Evolutionary conservation across 2,888 invertebrate genomes (phyloP).

Genomic region (Drosophila kuntzei): DNA sequence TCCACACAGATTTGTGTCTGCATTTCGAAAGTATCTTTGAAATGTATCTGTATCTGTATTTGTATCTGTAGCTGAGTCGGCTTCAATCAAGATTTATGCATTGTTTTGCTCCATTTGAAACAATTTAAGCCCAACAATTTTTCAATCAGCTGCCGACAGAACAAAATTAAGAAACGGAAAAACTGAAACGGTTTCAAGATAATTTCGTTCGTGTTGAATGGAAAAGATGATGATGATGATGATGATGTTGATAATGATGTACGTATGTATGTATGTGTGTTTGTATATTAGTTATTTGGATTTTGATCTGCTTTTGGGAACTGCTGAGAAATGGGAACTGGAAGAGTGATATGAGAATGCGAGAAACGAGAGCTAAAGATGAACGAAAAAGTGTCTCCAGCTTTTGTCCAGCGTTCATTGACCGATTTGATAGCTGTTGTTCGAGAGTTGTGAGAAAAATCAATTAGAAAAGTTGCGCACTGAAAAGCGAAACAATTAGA

Average conservation of each 20-base stretch:
- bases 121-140: constrained; percentile 68
- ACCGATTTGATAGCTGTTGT: constrained; percentile 52
- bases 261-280: constrained; percentile 1
- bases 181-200: constrained; percentile 44
- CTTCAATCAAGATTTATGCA: constrained; percentile 56
- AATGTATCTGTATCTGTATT: background rate
- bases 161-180: constrained; percentile 25
- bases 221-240: constrained; percentile 8
- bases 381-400: constrained; percentile 27
- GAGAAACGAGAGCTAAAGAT: constrained; percentile 13
- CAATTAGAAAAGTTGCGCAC: constrained; percentile 73
- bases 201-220: constrained; percentile 28
- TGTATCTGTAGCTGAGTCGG: constrained; percentile 19
- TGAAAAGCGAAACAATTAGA: constrained; percentile 48
- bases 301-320: constrained; percentile 22
- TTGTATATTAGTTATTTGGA: constrained; percentile 34
- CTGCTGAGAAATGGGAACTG: constrained; percentile 10
- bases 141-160: constrained; percentile 64
- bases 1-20: constrained; percentile 9
- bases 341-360: constrained; percentile 12
- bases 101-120: constrained; percentile 60
- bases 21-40: constrained; percentile 4
- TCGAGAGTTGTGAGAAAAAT: constrained; percentile 64
- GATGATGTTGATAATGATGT: constrained; percentile 3
- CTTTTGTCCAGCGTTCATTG: constrained; percentile 65